Conservation (phyloP, 1,140 invertebrate genomes). For the Leptinotarsa defecta region DNA sequence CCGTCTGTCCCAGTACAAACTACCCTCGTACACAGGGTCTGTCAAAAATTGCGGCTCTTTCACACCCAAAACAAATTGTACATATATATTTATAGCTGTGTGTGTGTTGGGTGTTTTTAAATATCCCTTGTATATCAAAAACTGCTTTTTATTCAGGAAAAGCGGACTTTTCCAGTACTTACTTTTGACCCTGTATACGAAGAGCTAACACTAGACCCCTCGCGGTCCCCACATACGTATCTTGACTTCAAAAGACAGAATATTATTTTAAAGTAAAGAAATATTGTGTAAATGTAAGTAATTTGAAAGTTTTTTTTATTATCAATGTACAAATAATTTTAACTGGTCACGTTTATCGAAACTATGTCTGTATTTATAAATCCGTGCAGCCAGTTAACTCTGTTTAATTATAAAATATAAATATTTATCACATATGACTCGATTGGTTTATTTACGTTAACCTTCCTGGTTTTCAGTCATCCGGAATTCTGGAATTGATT, state of each 20-base stretch:
- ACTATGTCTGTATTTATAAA: conserved; percentile 55
- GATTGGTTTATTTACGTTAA: conserved; percentile 48
- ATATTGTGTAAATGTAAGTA: conserved; percentile 48
- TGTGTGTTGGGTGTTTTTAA: conserved; percentile 16
- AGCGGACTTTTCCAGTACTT: too few relatives aligned
- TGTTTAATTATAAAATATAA: conserved; percentile 58
- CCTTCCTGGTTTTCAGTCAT: background rate
- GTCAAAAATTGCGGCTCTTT: background rate
- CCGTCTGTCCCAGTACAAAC: conserved; percentile 41
- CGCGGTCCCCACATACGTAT: conserved; percentile 34
- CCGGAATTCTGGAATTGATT: background rate
- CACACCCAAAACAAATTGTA: conserved; percentile 21
- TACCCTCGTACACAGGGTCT: conserved; percentile 2
- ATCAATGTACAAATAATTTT: conserved; percentile 55
- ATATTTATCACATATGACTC: conserved; percentile 55
- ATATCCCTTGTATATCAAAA: background rate
- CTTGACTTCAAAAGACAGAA: conserved; percentile 28
- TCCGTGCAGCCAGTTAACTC: conserved; percentile 55
- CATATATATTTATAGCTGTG: conserved; percentile 11
- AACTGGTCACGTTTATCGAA: conserved; percentile 48
- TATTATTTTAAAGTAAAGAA: conserved; percentile 26
- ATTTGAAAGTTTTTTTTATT: conserved; percentile 52
- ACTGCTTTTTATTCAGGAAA: too few relatives aligned
- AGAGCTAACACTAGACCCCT: too few relatives aligned
- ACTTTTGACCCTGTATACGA: background rate